phyloP scores from a whole-genome alignment of 2,113 vertebrate genomes.

The Sinocyclocheilus anshuiensis region DNA sequence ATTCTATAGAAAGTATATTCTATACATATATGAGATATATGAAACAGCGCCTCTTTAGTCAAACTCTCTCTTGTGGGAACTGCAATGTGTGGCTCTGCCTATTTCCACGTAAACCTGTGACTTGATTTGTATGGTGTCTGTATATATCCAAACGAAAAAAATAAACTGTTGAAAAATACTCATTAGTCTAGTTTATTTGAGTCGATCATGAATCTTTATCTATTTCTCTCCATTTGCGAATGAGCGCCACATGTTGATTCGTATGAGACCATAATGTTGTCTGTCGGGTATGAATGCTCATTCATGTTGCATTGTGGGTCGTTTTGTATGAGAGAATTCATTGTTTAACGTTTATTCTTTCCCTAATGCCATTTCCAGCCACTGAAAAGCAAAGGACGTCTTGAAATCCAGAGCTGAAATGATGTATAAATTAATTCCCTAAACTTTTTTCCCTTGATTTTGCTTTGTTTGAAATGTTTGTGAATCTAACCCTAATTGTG shows the following conservation, averaged over 20 bases:
- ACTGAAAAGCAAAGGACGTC: neutral
- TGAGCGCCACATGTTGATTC: slow-evolving; percentile 69
- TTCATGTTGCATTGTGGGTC: neutral
- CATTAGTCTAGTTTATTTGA: slow-evolving; percentile 57
- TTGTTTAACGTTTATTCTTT: neutral
- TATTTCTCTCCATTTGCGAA: slow-evolving; percentile 71
- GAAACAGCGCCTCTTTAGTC: slow-evolving; percentile 84
- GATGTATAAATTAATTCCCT: neutral
- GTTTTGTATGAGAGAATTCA: neutral
- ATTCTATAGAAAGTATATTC: slow-evolving; percentile 79
- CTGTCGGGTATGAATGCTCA: slow-evolving; percentile 63
- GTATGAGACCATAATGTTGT: slow-evolving; percentile 49
- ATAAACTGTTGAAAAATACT: slow-evolving; percentile 74
- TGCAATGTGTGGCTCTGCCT: slow-evolving; percentile 86
- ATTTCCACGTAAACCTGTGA: slow-evolving; percentile 91
- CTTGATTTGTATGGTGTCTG: slow-evolving; percentile 98
- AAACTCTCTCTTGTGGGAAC: slow-evolving; percentile 96
- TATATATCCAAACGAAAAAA: slow-evolving; percentile 84
- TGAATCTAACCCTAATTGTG: slow-evolving; percentile 50
- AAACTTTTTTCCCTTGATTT: neutral
- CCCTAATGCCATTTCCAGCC: neutral
- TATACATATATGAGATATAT: slow-evolving; percentile 78
- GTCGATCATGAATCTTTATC: slow-evolving; percentile 71
- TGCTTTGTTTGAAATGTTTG: slow-evolving; percentile 1
- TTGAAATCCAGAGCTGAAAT: neutral